These are phyloP conservation scores for Diogma glabrata DNA, from an alignment of 2,888 invertebrate species.

Conservation along the genomic window DNA sequence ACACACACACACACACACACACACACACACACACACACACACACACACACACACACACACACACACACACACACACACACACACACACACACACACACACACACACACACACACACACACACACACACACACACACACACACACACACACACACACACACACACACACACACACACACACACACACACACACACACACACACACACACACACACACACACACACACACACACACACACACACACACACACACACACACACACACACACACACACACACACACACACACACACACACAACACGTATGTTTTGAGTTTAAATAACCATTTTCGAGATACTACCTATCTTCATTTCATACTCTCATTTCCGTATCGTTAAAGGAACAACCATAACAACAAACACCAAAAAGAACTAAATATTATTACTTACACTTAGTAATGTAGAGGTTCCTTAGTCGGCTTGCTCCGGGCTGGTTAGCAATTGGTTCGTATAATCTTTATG, in stretches of 20 bases:
- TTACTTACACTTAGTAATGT: too few species aligned
- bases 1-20: conserved; percentile 21
- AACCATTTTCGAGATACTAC: too few species aligned
- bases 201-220: conserved; percentile 3
- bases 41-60: conserved; percentile 21
- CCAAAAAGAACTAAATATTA: too few species aligned
- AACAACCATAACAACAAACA: too few species aligned
- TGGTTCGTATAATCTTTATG: too few species aligned
- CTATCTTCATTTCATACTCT: too few species aligned
- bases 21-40: conserved; percentile 21
- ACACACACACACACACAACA: conserved; percentile 3
- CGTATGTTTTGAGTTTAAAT: too few species aligned
- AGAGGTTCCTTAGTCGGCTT: too few species aligned
- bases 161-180: conserved; percentile 3
- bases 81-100: conserved; percentile 20
- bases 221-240: conserved; percentile 3
- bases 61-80: conserved; percentile 21
- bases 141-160: conserved; percentile 3
- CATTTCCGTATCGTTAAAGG: too few species aligned
- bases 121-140: conserved; percentile 24
- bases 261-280: conserved; percentile 3
- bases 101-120: conserved; percentile 21
- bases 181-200: conserved; percentile 3
- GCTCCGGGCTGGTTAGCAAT: too few species aligned
- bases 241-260: conserved; percentile 3